Conservation (phyloP, 2,113 vertebrate genomes). For the Macquaria ambigua region DNA sequence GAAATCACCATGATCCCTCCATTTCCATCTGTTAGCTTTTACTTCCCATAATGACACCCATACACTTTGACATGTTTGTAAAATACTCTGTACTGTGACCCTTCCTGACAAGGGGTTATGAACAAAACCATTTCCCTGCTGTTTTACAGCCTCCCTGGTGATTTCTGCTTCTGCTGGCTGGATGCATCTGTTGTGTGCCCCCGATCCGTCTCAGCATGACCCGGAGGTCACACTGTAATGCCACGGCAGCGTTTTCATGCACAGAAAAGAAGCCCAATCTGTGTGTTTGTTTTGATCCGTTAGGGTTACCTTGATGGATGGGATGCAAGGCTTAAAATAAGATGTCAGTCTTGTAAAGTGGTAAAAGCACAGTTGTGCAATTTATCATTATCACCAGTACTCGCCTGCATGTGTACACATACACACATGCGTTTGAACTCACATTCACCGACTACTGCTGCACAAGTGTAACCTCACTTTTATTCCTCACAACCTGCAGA, state of each 20-base stretch:
- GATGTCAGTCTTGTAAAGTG: not conserved
- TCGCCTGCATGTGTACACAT: not conserved
- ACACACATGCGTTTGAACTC: not conserved
- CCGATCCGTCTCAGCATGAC: constrained; percentile 34
- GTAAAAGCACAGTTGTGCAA: not conserved
- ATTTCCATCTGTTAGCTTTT: not conserved
- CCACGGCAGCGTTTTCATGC: constrained; percentile 18
- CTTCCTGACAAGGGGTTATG: constrained; percentile 40
- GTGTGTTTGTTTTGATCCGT: constrained; percentile 33
- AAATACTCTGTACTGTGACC: constrained; percentile 47
- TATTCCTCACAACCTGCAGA: not conserved
- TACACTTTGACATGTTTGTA: constrained; percentile 44
- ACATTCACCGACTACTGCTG: not conserved
- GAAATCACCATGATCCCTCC: constrained; percentile 10
- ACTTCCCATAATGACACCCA: constrained; percentile 30
- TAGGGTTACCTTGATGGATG: constrained; percentile 5
- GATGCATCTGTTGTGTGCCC: constrained; percentile 17
- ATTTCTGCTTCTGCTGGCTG: constrained; percentile 33
- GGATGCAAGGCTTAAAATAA: constrained; percentile 3
- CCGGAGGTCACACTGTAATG: constrained; percentile 23
- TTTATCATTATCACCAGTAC: not conserved
- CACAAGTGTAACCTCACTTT: not conserved
- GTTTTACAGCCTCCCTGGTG: constrained; percentile 56
- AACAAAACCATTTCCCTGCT: constrained; percentile 52
- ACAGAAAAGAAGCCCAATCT: not conserved